phyloP scores from a whole-genome alignment of 2,888 invertebrate species.

The Limulus polyphemus region DNA sequence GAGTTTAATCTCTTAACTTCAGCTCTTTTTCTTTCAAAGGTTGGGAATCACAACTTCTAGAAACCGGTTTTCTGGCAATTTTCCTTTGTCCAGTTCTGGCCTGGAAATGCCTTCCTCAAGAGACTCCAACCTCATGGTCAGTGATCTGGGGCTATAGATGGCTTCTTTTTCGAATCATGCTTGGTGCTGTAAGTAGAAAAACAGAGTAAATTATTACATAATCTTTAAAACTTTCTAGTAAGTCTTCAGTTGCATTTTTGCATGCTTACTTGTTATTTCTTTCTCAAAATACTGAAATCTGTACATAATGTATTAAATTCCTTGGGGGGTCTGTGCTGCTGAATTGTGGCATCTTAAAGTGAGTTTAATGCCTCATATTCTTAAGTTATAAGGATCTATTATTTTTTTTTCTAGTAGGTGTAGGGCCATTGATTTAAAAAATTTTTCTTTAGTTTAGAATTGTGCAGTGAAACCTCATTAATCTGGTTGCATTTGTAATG shows the following conservation, averaged over 20 bases:
- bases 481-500: no score
- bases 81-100: constrained; percentile 36
- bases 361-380: no score
- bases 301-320: no score
- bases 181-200: constrained; percentile 39
- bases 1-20: background rate
- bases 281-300: background rate
- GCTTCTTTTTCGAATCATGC: constrained; percentile 39
- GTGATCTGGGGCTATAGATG: constrained; percentile 35
- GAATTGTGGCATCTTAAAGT: no score
- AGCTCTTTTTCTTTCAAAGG: constrained; percentile 27
- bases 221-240: background rate
- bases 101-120: constrained; percentile 30
- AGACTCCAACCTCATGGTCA: constrained; percentile 33
- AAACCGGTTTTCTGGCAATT: constrained; percentile 37
- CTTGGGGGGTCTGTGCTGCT: no score
- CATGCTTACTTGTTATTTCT: background rate
- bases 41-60: constrained; percentile 40
- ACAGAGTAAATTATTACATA: background rate
- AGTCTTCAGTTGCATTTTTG: background rate
- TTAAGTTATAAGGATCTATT: no score
- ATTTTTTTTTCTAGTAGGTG: no score
- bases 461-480: no score
- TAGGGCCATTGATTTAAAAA: no score
- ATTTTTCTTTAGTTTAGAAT: no score